Conservation (phyloP, 1,140 invertebrate species). For the Leptinotarsa undecemlineata region DNA sequence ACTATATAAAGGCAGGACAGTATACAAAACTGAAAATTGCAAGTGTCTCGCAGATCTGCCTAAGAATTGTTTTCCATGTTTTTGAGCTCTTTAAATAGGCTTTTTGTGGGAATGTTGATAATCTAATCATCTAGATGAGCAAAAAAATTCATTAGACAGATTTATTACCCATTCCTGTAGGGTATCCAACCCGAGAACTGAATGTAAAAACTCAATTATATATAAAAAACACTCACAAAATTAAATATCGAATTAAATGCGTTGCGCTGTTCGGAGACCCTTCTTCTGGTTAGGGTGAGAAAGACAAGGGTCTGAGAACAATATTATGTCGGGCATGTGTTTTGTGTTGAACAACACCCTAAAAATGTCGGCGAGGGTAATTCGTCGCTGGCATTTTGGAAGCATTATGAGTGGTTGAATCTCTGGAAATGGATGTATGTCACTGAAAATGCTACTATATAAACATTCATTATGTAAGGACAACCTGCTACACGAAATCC, state of each 20-base stretch:
- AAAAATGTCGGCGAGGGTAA: neutral
- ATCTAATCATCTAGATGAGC: no score
- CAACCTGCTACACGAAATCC: no score
- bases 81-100: no score
- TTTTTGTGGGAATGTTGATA: no score
- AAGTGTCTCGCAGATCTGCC: no score
- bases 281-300: neutral
- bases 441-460: no score
- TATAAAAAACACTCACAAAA: neutral
- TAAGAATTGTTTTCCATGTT: no score
- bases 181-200: neutral
- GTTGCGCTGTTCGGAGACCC: neutral
- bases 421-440: no score
- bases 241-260: neutral
- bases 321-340: neutral
- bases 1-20: no score
- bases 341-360: slow-evolving; percentile 5
- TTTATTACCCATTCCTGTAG: neutral
- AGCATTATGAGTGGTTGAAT: no score
- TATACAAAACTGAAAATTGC: no score
- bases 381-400: neutral
- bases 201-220: slow-evolving; percentile 7
- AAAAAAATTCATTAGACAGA: neutral
- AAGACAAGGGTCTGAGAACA: neutral
- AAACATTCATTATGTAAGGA: no score